Evolutionary conservation across 2,113 vertebrate genomes (phyloP).

Genomic region (Esox niger): DNA sequence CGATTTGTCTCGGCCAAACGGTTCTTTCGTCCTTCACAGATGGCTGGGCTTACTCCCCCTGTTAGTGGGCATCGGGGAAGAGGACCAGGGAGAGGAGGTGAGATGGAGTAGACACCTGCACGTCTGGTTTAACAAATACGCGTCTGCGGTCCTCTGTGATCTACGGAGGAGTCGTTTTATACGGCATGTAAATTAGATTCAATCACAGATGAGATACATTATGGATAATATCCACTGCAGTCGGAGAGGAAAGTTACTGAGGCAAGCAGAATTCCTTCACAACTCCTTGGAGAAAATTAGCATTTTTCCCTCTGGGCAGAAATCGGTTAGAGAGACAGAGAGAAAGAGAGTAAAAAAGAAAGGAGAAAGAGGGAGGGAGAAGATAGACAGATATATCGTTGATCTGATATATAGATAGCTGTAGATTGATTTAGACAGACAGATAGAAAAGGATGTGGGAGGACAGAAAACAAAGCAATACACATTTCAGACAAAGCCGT

Average conservation of each 20-base stretch:
- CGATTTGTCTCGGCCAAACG: slow-evolving; percentile 74
- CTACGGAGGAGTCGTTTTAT: slow-evolving; percentile 39
- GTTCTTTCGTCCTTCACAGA: slow-evolving; percentile 76
- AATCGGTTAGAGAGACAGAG: slow-evolving; percentile 28
- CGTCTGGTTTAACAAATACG: slow-evolving; percentile 43
- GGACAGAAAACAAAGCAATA: slow-evolving; percentile 17
- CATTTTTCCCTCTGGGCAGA: slow-evolving; percentile 53
- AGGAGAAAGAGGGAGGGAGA: slow-evolving; percentile 31
- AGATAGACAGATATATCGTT: too few species aligned
- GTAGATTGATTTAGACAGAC: too few species aligned
- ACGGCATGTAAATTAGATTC: slow-evolving; percentile 47
- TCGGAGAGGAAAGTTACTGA: slow-evolving; percentile 53
- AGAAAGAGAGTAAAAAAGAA: slow-evolving; percentile 30
- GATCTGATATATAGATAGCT: too few species aligned
- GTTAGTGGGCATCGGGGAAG: slow-evolving; percentile 50
- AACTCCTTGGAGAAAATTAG: slow-evolving; percentile 65
- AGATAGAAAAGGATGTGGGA: slow-evolving; percentile 1
- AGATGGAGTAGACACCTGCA: slow-evolving; percentile 57
- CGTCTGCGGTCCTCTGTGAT: slow-evolving; percentile 25
- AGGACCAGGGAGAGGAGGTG: slow-evolving; percentile 40
- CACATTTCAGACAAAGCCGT: slow-evolving; percentile 51
- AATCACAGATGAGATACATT: slow-evolving; percentile 40
- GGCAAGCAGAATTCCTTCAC: slow-evolving; percentile 64
- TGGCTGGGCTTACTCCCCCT: slow-evolving; percentile 59
- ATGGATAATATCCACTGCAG: slow-evolving; percentile 52